Percentiles rank a stretch among this genome's conserved stretches.
Conservation (phyloP, 37 sponge, comb jelly and placozoan genomes). For the Tethya wilhelma region DNA sequence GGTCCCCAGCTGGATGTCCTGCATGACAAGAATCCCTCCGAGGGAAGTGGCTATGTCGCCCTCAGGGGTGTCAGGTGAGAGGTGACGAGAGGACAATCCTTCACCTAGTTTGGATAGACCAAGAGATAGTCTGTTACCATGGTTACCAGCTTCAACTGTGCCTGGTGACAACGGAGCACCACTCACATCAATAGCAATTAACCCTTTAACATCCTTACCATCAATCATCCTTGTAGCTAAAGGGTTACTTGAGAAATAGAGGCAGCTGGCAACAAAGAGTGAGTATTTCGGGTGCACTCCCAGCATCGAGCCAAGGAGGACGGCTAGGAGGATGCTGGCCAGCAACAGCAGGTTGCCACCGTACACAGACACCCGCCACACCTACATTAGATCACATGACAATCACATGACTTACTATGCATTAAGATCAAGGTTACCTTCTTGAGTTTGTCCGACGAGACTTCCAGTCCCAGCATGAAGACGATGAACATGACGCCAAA, state of each 20-base stretch:
- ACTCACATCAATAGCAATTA: not conserved
- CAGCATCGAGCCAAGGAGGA: constrained; percentile 44
- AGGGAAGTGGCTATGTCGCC: constrained; percentile 40
- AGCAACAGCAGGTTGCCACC: constrained; percentile 60
- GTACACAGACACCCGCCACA: constrained; percentile 77
- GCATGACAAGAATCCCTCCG: constrained; percentile 82
- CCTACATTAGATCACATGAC: constrained; percentile 33
- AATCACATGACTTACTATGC: not conserved
- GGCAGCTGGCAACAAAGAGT: constrained; percentile 82
- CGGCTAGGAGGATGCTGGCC: constrained; percentile 27
- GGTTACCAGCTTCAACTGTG: no score
- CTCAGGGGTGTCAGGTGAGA: constrained; percentile 32
- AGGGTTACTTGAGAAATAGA: constrained; percentile 87
- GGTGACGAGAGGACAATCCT: not conserved
- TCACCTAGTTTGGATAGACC: not conserved
- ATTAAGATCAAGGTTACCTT: constrained; percentile 60
- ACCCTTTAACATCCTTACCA: constrained; percentile 17
- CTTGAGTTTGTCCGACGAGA: constrained; percentile 82
- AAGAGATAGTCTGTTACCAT: not conserved
- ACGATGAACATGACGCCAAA: constrained; percentile 92
- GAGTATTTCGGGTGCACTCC: constrained; percentile 54
- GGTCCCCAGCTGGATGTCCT: constrained; percentile 81
- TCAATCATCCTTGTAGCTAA: constrained; percentile 74
- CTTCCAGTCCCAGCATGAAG: constrained; percentile 85
- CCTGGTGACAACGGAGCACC: not conserved